Evolutionary conservation across 23 tunicate genomes (phyloP).

Genomic region (Halocynthia aurantium): DNA sequence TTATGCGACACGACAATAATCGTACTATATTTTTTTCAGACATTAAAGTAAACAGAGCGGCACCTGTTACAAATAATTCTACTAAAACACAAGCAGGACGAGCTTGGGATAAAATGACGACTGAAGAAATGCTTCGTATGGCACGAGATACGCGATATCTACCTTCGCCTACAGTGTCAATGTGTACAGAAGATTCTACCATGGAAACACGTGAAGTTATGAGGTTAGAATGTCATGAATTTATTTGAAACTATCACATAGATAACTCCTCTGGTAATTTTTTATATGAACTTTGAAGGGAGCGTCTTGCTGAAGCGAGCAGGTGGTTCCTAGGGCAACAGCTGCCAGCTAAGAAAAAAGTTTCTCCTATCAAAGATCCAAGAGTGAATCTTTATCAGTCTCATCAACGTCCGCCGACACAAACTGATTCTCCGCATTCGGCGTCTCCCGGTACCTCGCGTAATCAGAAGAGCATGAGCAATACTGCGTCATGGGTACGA

Average conservation of each 20-base stretch:
- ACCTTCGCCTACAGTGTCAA: slow-evolving; percentile 84
- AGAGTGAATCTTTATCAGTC: not conserved
- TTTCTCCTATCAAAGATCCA: slow-evolving; percentile 16
- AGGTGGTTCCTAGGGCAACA: slow-evolving; percentile 83
- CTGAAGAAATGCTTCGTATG: slow-evolving; percentile 79
- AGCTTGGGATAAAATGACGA: slow-evolving; percentile 85
- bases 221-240: slow-evolving; percentile 32
- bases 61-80: not conserved
- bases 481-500: slow-evolving; percentile 2
- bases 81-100: slow-evolving; percentile 14
- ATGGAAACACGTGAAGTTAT: slow-evolving; percentile 85
- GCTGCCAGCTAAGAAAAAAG: slow-evolving; percentile 5
- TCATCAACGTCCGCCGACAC: no score
- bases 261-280: not conserved
- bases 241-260: not conserved
- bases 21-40: no score
- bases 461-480: not conserved
- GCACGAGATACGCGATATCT: slow-evolving; percentile 85
- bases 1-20: no score
- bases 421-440: no score
- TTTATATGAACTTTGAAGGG: slow-evolving; percentile 33
- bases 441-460: no score
- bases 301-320: slow-evolving; percentile 81
- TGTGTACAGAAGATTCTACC: slow-evolving; percentile 87
- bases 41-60: no score